Conservation (phyloP, 2,797 vertebrate species). For the Trachurus trachurus region DNA sequence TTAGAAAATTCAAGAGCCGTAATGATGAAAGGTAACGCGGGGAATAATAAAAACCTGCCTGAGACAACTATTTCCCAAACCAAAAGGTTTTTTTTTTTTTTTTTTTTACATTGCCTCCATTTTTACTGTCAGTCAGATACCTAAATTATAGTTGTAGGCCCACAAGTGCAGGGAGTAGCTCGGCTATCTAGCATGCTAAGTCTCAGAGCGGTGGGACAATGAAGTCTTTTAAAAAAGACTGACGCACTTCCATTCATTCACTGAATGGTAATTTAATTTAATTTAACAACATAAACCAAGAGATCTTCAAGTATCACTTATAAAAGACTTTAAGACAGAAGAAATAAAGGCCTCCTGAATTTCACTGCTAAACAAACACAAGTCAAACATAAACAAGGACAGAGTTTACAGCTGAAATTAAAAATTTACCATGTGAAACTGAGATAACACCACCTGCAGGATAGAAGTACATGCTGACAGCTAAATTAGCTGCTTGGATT, state of each 20-base stretch:
- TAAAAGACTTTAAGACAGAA: constrained; percentile 26
- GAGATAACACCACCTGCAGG: constrained; percentile 12
- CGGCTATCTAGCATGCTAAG: constrained; percentile 64
- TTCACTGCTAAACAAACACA: constrained; percentile 27
- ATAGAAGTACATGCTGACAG: constrained; percentile 14
- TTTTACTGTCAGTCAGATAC: constrained; percentile 74
- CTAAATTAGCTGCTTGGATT: constrained; percentile 38
- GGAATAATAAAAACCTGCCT: constrained; percentile 17
- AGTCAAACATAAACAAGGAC: constrained; percentile 21
- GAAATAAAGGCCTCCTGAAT: neutral
- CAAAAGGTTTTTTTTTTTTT: constrained; percentile 7
- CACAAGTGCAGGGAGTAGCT: constrained; percentile 81
- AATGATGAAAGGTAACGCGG: neutral
- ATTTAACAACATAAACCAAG: constrained; percentile 37
- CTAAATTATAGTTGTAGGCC: constrained; percentile 83
- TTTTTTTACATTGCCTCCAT: constrained; percentile 68
- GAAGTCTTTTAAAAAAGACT: constrained; percentile 66
- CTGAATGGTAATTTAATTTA: constrained; percentile 45
- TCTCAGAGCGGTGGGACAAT: constrained; percentile 52
- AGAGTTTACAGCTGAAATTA: constrained; percentile 12
- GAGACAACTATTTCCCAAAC: constrained; percentile 53
- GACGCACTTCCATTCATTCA: constrained; percentile 68
- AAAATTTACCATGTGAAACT: constrained; percentile 27
- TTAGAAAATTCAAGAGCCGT: neutral
- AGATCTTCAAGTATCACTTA: constrained; percentile 26